Percentiles rank a stretch among this genome's conserved stretches.
Evolutionary conservation across 53 echinoderm and acorn worm species (phyloP).

Genomic region (Paracentrotus lividus): DNA sequence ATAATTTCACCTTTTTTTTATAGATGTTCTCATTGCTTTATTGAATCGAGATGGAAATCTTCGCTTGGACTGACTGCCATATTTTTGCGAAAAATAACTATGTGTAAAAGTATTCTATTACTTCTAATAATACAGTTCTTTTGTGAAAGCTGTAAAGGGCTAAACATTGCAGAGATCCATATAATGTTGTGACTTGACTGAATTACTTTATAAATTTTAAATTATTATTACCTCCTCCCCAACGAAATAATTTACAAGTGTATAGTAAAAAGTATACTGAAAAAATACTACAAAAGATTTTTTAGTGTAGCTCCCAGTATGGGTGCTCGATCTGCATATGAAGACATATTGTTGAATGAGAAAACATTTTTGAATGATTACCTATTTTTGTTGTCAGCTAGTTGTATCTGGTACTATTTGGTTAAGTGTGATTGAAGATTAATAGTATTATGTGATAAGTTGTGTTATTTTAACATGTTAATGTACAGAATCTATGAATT

Average conservation of each 20-base stretch:
- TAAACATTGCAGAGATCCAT: not conserved
- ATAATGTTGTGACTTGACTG: not conserved
- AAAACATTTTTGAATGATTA: not conserved
- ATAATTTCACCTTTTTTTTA: too few species aligned
- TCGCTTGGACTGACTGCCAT: too few species aligned
- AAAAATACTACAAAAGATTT: too few species aligned
- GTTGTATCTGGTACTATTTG: conserved; percentile 55
- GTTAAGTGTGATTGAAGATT: conserved; percentile 41
- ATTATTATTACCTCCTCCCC: not conserved
- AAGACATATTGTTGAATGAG: conserved; percentile 6
- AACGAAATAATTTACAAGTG: not conserved
- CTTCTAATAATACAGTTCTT: too few species aligned
- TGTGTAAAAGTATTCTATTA: too few species aligned
- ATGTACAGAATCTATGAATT: conserved; percentile 63
- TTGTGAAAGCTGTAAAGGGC: too few species aligned
- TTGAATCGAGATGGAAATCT: too few species aligned
- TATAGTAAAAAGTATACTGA: not conserved
- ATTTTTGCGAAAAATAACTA: too few species aligned
- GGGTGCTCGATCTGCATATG: too few species aligned
- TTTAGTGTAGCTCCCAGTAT: too few species aligned
- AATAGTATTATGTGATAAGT: conserved; percentile 54
- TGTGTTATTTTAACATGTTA: conserved; percentile 49
- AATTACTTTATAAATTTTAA: not conserved
- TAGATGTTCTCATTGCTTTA: too few species aligned
- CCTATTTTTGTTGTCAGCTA: conserved; percentile 47